Evolutionary conservation across 37 sponge, comb jelly and placozoan genomes (phyloP).

Genomic region (Crambe crambe): DNA sequence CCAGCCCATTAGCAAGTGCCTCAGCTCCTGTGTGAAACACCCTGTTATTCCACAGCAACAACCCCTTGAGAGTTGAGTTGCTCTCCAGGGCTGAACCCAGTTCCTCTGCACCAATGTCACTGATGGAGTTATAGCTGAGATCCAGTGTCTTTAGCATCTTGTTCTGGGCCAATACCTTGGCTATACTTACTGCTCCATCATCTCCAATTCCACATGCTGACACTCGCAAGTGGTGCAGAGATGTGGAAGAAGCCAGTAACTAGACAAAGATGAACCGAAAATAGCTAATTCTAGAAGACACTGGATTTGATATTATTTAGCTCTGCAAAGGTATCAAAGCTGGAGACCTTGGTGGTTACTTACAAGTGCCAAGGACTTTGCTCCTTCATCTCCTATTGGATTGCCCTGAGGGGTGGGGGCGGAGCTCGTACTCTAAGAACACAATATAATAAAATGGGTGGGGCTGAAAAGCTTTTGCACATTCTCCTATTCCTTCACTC

Average conservation of each 20-base stretch:
- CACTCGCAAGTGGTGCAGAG: conserved; percentile 5
- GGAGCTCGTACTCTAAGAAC: conserved; percentile 35
- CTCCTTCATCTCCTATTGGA: conserved; percentile 65
- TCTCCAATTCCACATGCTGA: background rate
- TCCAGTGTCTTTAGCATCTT: conserved; percentile 40
- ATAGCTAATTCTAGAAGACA: background rate
- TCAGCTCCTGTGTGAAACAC: conserved; percentile 70
- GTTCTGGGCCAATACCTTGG: conserved; percentile 36
- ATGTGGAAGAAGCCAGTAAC: background rate
- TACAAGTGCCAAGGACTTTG: conserved; percentile 53
- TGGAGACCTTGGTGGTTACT: background rate
- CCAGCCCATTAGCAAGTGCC: conserved; percentile 61
- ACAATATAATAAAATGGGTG: background rate
- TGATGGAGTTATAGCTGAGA: conserved; percentile 58
- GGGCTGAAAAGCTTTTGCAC: background rate
- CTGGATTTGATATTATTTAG: no score
- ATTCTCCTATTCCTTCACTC: background rate
- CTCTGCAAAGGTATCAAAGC: background rate
- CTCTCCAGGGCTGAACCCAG: conserved; percentile 45
- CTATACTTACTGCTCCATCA: conserved; percentile 56
- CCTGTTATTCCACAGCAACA: conserved; percentile 75
- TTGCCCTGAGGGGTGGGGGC: conserved; percentile 37
- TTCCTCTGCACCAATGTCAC: conserved; percentile 53
- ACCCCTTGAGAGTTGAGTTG: conserved; percentile 53
- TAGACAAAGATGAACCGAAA: background rate